A percentile compares a stretch with the other conserved stretches of the same genome.
Conservation (phyloP, 2,797 vertebrate species). For the Merluccius polli region DNA sequence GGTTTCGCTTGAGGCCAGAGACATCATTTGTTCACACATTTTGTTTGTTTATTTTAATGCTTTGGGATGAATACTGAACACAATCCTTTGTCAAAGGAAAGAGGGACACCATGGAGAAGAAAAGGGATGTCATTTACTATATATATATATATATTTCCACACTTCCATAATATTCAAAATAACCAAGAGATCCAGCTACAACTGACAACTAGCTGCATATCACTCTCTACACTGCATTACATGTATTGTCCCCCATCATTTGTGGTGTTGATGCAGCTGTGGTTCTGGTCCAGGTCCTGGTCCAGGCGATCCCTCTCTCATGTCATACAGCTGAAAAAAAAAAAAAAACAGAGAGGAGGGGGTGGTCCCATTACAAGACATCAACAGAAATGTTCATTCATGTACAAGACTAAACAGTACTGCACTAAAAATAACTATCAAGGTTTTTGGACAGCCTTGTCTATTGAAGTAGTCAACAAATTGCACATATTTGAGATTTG, state of each 20-base stretch:
- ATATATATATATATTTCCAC: too few relatives aligned
- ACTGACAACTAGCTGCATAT: background rate
- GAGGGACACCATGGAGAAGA: background rate
- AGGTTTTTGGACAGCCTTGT: conserved; percentile 13
- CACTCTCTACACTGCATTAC: background rate
- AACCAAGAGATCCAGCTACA: background rate
- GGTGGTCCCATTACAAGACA: background rate
- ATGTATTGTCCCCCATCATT: background rate
- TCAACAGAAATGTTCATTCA: background rate
- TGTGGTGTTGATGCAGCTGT: background rate
- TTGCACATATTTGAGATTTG: background rate
- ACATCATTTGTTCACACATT: background rate
- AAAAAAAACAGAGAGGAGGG: background rate
- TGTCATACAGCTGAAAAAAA: background rate
- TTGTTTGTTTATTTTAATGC: background rate
- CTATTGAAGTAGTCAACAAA: background rate
- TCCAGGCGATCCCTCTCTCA: background rate
- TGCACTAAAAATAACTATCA: background rate
- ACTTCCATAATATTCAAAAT: too few relatives aligned
- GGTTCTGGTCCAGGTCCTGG: background rate
- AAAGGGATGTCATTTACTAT: background rate
- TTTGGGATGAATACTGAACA: background rate
- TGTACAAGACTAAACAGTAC: background rate
- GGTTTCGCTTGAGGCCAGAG: background rate
- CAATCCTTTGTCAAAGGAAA: background rate